Percentiles rank a stretch among this genome's conserved stretches.
Evolutionary conservation across 2,888 invertebrate genomes (phyloP).

Genomic region (Salpingus planirostris): DNA sequence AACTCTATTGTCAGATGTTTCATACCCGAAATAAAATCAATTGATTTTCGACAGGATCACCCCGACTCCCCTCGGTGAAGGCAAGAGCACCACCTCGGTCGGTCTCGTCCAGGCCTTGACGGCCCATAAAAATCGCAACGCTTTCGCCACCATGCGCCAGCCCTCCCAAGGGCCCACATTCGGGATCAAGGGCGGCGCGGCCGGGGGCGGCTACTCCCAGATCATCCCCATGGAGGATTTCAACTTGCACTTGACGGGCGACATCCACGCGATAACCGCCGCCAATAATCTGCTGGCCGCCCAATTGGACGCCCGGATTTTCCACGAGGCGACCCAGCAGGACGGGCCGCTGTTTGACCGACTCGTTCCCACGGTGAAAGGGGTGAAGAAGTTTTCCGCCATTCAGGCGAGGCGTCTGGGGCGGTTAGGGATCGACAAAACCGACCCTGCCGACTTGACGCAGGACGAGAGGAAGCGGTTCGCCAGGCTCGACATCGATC

Average conservation of each 20-base stretch:
- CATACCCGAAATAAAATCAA: no score
- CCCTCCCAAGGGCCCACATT: constrained; percentile 99
- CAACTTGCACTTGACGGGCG: constrained; percentile 95
- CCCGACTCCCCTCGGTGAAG: constrained; percentile 98
- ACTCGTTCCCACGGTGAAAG: constrained; percentile 77
- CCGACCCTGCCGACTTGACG: constrained; percentile 72
- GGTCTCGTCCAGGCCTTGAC: constrained; percentile 89
- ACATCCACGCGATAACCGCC: constrained; percentile 97
- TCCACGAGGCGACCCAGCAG: constrained; percentile 90
- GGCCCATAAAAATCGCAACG: constrained; percentile 74
- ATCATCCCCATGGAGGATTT: constrained; percentile 99
- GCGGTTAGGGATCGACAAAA: constrained; percentile 74
- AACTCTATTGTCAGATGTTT: no score
- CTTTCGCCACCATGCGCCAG: constrained; percentile 90
- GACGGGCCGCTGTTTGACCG: constrained; percentile 79
- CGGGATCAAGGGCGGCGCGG: constrained; percentile 86
- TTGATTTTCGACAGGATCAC: constrained; percentile 76
- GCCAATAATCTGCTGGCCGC: constrained; percentile 97
- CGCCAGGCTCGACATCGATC: constrained; percentile 84
- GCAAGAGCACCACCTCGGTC: constrained; percentile 92
- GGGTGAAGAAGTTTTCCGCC: constrained; percentile 71
- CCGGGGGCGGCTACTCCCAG: constrained; percentile 96
- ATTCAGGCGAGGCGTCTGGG: constrained; percentile 72
- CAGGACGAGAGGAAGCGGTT: constrained; percentile 71
- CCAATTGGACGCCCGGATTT: constrained; percentile 92